phyloP scores from a whole-genome alignment of 2,888 invertebrate species.

The Leptogaster cylindrica region DNA sequence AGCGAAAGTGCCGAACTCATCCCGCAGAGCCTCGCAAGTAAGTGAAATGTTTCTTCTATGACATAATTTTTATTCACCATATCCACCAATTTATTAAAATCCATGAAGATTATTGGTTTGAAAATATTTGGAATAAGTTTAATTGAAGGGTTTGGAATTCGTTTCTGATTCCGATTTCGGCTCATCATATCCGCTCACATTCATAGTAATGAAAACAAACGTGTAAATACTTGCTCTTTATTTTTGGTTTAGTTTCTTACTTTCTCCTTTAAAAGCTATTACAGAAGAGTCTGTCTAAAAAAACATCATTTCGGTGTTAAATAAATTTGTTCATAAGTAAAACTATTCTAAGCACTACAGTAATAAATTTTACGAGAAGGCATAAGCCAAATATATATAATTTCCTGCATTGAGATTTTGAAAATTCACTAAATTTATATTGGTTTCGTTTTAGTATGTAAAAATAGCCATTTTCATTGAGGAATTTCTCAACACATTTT shows the following conservation, averaged over 20 bases:
- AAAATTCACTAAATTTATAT: conserved; percentile 7
- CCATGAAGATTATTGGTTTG: no score
- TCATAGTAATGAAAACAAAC: conserved; percentile 5
- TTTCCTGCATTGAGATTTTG: conserved; percentile 21
- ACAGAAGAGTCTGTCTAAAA: conserved; percentile 31
- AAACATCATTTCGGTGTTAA: conserved; percentile 12
- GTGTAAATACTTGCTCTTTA: conserved; percentile 22
- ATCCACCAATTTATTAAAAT: neutral
- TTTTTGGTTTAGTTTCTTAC: conserved; percentile 31
- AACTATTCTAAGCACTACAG: conserved; percentile 21
- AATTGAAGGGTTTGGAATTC: no score
- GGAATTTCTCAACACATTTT: conserved; percentile 2
- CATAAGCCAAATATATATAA: conserved; percentile 34
- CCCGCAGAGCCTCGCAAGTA: conserved; percentile 51
- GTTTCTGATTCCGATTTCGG: no score
- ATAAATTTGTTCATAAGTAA: no score
- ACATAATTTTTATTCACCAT: neutral
- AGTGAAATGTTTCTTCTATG: conserved; percentile 16
- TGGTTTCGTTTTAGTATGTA: conserved; percentile 27
- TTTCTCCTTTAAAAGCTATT: conserved; percentile 24
- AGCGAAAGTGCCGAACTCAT: conserved; percentile 46
- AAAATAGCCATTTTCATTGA: conserved; percentile 12
- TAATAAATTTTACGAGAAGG: conserved; percentile 32
- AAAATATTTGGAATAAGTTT: no score
- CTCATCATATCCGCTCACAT: no score